phyloP scores from a whole-genome alignment of 2,888 invertebrate species.

The Tethea ocularis region DNA sequence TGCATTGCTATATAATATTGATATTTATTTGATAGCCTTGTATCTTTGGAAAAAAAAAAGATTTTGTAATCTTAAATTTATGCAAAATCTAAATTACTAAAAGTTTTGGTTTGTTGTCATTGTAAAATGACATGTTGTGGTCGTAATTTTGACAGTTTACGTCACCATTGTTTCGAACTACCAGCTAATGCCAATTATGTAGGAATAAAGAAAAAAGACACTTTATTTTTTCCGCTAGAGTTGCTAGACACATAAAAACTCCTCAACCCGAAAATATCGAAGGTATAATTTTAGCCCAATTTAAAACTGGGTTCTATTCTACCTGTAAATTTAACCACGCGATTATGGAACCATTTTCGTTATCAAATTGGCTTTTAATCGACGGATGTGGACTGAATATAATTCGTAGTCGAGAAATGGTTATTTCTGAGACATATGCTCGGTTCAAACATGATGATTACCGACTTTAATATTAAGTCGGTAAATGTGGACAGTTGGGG shows the following conservation, averaged over 20 bases:
- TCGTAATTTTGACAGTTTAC: too few relatives aligned
- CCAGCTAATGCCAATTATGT: not conserved
- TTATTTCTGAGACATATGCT: slow-evolving; percentile 60
- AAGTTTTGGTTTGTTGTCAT: too few relatives aligned
- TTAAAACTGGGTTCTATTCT: slow-evolving; percentile 29
- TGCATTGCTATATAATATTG: too few relatives aligned
- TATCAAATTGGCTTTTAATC: slow-evolving; percentile 67
- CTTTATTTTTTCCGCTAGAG: too few relatives aligned
- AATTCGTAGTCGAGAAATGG: slow-evolving; percentile 43
- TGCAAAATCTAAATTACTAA: too few relatives aligned
- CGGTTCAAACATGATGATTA: slow-evolving; percentile 46
- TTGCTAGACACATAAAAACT: not conserved
- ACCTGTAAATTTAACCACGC: slow-evolving; percentile 35
- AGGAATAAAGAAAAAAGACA: not conserved
- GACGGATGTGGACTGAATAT: slow-evolving; percentile 57
- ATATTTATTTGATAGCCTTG: too few relatives aligned
- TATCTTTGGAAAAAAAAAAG: too few relatives aligned
- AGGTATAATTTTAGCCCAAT: slow-evolving; percentile 42
- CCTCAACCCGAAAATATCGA: not conserved
- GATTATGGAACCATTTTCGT: slow-evolving; percentile 45
- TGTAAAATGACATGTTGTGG: too few relatives aligned
- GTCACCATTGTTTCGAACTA: too few relatives aligned
- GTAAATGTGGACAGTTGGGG: slow-evolving; percentile 22
- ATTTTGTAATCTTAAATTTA: too few relatives aligned
- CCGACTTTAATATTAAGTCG: slow-evolving; percentile 54